phyloP scores from a whole-genome alignment of 2,797 vertebrate genomes.

The Lindbergichthys nudifrons region DNA sequence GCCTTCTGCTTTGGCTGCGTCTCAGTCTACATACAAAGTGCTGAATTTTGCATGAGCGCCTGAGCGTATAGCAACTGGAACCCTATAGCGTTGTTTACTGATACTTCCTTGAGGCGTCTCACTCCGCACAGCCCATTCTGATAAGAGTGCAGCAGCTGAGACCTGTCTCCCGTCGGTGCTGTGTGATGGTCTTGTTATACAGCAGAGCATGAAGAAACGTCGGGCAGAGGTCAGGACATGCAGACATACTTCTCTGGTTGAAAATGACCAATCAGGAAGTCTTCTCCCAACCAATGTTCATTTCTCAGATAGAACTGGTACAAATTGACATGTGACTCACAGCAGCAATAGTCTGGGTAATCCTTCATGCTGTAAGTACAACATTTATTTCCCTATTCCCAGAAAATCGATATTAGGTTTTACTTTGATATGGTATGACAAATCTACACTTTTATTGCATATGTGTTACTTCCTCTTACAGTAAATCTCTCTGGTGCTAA shows the following conservation, averaged over 20 bases:
- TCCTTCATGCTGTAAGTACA: conserved; percentile 39
- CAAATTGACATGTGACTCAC: conserved; percentile 71
- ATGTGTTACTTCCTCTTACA: not conserved
- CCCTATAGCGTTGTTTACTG: conserved; percentile 87
- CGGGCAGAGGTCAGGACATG: conserved; percentile 75
- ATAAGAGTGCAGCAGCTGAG: conserved; percentile 74
- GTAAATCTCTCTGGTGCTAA: conserved; percentile 7
- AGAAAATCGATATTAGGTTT: conserved; percentile 45
- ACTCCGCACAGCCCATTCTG: conserved; percentile 60
- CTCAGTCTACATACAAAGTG: conserved; percentile 70
- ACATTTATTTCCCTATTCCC: conserved; percentile 33
- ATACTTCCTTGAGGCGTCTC: conserved; percentile 88
- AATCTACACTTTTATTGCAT: conserved; percentile 36
- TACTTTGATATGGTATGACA: conserved; percentile 25
- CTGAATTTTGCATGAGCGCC: conserved; percentile 81
- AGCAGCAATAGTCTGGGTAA: conserved; percentile 55
- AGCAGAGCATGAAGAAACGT: conserved; percentile 73
- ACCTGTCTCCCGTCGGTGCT: conserved; percentile 67
- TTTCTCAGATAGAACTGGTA: conserved; percentile 48
- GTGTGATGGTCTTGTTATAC: conserved; percentile 78
- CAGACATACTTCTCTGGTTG: conserved; percentile 67
- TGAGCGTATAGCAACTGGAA: conserved; percentile 76
- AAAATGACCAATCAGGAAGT: conserved; percentile 78
- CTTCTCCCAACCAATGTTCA: conserved; percentile 62
- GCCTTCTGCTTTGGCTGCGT: conserved; percentile 61